Evolutionary conservation across 2,888 invertebrate genomes (phyloP).

Genomic region (Leptothorax acervorum): DNA sequence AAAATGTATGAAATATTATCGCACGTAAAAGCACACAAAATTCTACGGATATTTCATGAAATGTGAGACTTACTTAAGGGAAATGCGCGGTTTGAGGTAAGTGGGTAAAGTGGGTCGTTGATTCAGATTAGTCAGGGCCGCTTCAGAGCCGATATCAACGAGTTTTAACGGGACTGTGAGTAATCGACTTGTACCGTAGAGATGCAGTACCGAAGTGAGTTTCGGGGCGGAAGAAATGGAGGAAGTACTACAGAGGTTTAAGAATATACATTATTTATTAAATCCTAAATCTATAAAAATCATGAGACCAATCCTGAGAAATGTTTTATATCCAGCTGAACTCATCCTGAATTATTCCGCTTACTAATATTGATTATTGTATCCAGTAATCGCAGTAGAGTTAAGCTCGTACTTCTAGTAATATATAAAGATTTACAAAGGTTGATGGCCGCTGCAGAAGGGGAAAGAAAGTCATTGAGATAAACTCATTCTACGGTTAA

Average conservation of each 20-base stretch:
- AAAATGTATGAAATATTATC: conserved; percentile 46
- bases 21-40: conserved; percentile 63
- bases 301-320: not conserved
- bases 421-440: conserved; percentile 13
- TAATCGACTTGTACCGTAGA: conserved; percentile 74
- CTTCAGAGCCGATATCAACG: conserved; percentile 71
- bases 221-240: conserved; percentile 18
- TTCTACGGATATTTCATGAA: conserved; percentile 54
- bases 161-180: conserved; percentile 82
- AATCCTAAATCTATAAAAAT: not conserved
- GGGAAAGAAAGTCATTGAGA: conserved; percentile 22
- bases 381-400: not conserved
- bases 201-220: conserved; percentile 46
- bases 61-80: conserved; percentile 69
- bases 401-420: not conserved
- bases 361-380: not conserved
- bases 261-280: not conserved
- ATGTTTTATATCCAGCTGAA: not conserved
- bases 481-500: conserved; percentile 32
- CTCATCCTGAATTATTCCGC: not conserved
- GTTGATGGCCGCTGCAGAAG: conserved; percentile 15
- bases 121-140: conserved; percentile 74
- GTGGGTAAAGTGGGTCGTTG: conserved; percentile 76
- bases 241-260: conserved; percentile 29
- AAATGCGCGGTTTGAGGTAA: conserved; percentile 66